A percentile compares a stretch with the other conserved stretches of the same genome.
Evolutionary conservation across 2,797 vertebrate genomes (phyloP).

Genomic region (Cuculus canorus): DNA sequence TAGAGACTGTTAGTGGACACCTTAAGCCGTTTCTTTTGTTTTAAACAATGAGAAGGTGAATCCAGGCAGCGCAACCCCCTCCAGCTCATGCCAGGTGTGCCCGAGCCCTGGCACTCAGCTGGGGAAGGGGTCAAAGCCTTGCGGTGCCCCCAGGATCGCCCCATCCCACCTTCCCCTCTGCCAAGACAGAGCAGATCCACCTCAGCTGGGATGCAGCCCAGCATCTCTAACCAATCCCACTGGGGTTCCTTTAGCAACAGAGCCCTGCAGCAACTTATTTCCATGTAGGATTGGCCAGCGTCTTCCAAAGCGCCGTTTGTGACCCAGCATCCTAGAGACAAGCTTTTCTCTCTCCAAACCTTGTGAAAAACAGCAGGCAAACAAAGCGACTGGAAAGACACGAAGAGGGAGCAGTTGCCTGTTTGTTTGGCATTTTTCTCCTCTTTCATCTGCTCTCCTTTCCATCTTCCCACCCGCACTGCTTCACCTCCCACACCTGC

Average conservation of each 20-base stretch:
- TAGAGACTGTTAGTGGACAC: neutral
- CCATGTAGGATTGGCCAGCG: fast-evolving
- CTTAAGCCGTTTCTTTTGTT: neutral
- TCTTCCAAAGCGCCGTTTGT: neutral
- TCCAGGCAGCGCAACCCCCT: too few relatives aligned
- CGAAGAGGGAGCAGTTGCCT: neutral
- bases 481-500: neutral
- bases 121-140: neutral
- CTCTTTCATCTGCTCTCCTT: neutral
- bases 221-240: neutral
- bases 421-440: neutral
- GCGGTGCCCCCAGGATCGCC: fast-evolving
- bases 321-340: neutral
- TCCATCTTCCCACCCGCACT: neutral
- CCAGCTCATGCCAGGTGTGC: neutral
- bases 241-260: neutral
- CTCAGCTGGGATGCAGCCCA: neutral
- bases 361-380: neutral
- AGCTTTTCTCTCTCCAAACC: neutral
- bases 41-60: too few relatives aligned
- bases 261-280: fast-evolving
- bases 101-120: neutral
- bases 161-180: neutral
- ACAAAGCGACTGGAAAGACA: neutral
- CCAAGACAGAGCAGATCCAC: fast-evolving